phyloP scores from a whole-genome alignment of 2,888 invertebrate species.

The Idaea aversata region DNA sequence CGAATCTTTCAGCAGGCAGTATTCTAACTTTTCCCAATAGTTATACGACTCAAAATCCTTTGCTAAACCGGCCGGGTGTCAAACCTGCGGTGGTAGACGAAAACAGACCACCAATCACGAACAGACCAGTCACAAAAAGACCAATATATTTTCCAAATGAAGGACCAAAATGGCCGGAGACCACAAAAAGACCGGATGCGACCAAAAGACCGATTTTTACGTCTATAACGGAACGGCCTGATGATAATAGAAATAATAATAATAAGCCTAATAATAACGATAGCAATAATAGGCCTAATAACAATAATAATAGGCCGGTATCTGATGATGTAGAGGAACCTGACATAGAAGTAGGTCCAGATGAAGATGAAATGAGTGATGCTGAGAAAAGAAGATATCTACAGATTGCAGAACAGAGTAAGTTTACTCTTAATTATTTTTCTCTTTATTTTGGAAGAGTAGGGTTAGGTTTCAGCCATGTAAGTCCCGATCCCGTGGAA shows the following conservation, averaged over 20 bases:
- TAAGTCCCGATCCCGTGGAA: too few relatives aligned
- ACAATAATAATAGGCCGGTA: conserved; percentile 4
- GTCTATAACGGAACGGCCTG: conserved; percentile 9
- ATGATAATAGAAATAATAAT: conserved; percentile 10
- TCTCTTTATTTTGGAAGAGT: too few relatives aligned
- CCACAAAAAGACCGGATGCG: conserved; percentile 8
- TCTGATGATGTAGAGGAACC: conserved; percentile 30
- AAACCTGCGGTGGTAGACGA: conserved; percentile 48
- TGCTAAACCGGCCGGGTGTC: conserved; percentile 51
- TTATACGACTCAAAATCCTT: conserved; percentile 33
- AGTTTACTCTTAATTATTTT: conserved; percentile 32
- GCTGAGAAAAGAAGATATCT: conserved; percentile 51
- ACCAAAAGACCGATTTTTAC: conserved; percentile 4
- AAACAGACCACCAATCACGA: conserved; percentile 60
- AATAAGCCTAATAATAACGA: conserved; percentile 2
- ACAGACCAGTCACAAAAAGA: conserved; percentile 41
- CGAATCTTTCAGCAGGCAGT: conserved; percentile 8
- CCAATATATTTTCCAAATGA: conserved; percentile 7
- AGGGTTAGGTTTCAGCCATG: too few relatives aligned
- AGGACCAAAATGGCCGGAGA: not conserved
- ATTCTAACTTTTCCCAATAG: conserved; percentile 11
- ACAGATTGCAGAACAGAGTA: conserved; percentile 60
- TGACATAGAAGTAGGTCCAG: conserved; percentile 49
- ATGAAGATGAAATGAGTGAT: conserved; percentile 60
- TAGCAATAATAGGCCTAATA: conserved; percentile 5